phyloP scores from a whole-genome alignment of 1,140 invertebrate genomes.

The Drosophila oshimai region DNA sequence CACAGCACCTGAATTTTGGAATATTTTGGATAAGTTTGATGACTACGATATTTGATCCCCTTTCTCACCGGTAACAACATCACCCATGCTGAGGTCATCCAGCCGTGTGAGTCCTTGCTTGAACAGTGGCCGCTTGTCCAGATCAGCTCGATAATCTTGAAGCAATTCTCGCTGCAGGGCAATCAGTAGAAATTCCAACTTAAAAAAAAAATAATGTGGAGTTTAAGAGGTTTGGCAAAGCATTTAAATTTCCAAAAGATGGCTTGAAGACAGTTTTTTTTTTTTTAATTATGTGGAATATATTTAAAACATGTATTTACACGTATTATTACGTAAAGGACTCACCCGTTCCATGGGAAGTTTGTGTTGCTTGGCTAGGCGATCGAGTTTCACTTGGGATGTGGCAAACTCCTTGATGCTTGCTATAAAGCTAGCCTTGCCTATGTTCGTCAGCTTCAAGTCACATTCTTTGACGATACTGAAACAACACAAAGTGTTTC shows the following conservation, averaged over 20 bases:
- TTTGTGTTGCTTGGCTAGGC: constrained; percentile 83
- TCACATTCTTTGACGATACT: constrained; percentile 83
- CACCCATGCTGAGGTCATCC: constrained; percentile 85
- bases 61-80: constrained; percentile 83
- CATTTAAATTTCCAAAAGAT: too few species aligned
- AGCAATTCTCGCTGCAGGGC: constrained; percentile 86
- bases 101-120: constrained; percentile 85
- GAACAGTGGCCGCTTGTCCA: constrained; percentile 87
- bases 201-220: background rate
- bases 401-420: constrained; percentile 74
- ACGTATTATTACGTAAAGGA: too few species aligned
- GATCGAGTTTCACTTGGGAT: constrained; percentile 32
- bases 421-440: constrained; percentile 83
- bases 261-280: background rate
- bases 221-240: too few species aligned
- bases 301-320: too few species aligned
- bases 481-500: constrained; percentile 28
- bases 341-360: constrained; percentile 83
- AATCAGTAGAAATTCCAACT: constrained; percentile 86
- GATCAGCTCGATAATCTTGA: constrained; percentile 87
- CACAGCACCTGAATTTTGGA: constrained; percentile 84
- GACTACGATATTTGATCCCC: background rate
- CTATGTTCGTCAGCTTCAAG: constrained; percentile 83
- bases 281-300: background rate
- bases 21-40: background rate